phyloP scores from a whole-genome alignment of 2,113 vertebrate species.

The Scolopax mira region DNA sequence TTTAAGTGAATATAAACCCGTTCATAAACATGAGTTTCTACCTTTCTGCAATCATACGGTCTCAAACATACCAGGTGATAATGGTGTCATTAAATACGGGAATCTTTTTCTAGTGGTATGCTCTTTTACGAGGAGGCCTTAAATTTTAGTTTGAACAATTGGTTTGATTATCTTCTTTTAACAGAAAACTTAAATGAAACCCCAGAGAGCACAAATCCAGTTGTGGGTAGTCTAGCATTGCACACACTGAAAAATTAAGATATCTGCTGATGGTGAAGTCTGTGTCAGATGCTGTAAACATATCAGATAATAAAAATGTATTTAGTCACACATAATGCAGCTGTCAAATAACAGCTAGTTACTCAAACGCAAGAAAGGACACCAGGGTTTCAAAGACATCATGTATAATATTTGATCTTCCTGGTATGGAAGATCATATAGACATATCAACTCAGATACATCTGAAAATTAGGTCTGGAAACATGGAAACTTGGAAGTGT shows the following conservation, averaged over 20 bases:
- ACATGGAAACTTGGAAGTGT: background rate
- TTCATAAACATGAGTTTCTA: background rate
- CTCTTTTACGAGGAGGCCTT: background rate
- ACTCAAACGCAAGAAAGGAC: background rate
- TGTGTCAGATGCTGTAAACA: background rate
- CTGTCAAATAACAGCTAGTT: slow-evolving; percentile 2
- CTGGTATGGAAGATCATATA: background rate
- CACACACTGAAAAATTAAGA: background rate
- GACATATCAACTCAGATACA: background rate
- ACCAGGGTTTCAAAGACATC: background rate
- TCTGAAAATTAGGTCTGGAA: background rate
- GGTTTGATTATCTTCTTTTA: background rate
- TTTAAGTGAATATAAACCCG: background rate
- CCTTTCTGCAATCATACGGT: background rate
- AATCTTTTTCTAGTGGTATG: background rate
- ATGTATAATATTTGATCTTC: background rate
- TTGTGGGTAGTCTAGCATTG: background rate
- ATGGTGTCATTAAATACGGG: background rate
- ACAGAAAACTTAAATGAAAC: background rate
- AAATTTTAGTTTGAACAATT: background rate
- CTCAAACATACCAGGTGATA: background rate
- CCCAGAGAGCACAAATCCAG: background rate
- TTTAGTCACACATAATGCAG: background rate
- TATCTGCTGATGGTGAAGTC: background rate
- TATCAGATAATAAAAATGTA: background rate